These are phyloP conservation scores for Cairina moschata DNA, from an alignment of 2,113 vertebrate species.

Conservation along the genomic window DNA sequence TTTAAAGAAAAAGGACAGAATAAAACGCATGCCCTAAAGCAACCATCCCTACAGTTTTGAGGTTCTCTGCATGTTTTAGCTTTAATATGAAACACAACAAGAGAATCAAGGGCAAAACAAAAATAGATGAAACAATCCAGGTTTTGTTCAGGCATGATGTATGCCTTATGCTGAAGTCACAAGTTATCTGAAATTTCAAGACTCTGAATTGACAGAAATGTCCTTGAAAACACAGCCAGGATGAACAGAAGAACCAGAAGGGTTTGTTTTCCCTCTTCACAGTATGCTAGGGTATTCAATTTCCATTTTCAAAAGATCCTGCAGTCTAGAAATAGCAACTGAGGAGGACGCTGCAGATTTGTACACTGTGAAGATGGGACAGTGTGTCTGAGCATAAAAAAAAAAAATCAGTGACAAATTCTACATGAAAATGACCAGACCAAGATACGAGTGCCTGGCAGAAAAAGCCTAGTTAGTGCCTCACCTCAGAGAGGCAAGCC, in stretches of 20 bases:
- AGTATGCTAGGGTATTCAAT: not conserved
- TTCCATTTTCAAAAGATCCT: not conserved
- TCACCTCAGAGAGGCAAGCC: not conserved
- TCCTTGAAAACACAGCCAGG: not conserved
- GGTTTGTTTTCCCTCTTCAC: not conserved
- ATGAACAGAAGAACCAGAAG: not conserved
- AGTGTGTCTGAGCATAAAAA: not conserved
- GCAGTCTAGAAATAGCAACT: not conserved
- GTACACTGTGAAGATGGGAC: not conserved
- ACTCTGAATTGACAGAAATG: not conserved
- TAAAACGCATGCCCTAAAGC: not conserved
- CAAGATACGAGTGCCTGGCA: not conserved
- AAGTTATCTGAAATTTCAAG: not conserved
- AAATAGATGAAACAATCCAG: not conserved
- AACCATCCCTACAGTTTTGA: not conserved
- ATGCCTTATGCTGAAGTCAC: not conserved
- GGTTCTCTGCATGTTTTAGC: not conserved
- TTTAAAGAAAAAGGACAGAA: not conserved
- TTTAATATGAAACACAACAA: not conserved
- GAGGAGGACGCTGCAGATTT: not conserved
- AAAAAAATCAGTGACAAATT: not conserved
- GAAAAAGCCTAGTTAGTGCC: not conserved
- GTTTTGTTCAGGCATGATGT: not conserved
- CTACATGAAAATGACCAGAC: not conserved
- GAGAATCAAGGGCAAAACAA: not conserved